Evolutionary conservation across 2,888 invertebrate species (phyloP), one percentile per base, ranked within the genome.

Genomic region (Odontocerum albicorne): DNA sequence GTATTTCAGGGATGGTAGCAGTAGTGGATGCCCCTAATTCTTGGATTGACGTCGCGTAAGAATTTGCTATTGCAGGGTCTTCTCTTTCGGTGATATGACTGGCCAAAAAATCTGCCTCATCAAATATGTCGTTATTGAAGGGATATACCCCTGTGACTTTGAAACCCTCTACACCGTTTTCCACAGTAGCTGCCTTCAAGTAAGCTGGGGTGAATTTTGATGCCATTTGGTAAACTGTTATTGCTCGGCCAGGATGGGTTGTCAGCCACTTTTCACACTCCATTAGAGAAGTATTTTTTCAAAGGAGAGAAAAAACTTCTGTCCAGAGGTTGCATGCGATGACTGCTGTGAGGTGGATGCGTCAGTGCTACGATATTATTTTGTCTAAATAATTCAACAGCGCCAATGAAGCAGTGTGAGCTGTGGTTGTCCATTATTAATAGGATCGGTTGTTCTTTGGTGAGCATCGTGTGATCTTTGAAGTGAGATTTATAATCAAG

Each of bases 341-440:
- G 63, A 10, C 62, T 64, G 1, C 52, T 59, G 42, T 64, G 63
- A 31, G 64, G 64, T 46, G 64, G 64, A 8, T 65, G 32, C 6
- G 63, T 62, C 17, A 65, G 33, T 58, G 64, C 56, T 47, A 51
- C 21, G n/a, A 62, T 56, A 53, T 62, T 13, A 35, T 64, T 62
- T 36, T 33, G 2, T 43, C 62, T 63, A 47, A 64, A 65, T 53
- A 52, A 62, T 15, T 65, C 60, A 46, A 60, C 63, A 33, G 54
- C 45, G 13, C 13, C 32, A 32, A 64, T 47, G 59, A 62, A 62
- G 55, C 62, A 63, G 58, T 67, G 65, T 45, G 64, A 65, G n/a
- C 49, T 53, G 50, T 68, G 66, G 49, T 67, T 67, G 44, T 69
- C 67, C 36, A 67, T 35, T 42, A 68, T 62, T 36, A 68, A 52